Evolutionary conservation across 1,140 invertebrate species (phyloP), one percentile per base, ranked within the genome.

Genomic region (Bombus waltoni): DNA sequence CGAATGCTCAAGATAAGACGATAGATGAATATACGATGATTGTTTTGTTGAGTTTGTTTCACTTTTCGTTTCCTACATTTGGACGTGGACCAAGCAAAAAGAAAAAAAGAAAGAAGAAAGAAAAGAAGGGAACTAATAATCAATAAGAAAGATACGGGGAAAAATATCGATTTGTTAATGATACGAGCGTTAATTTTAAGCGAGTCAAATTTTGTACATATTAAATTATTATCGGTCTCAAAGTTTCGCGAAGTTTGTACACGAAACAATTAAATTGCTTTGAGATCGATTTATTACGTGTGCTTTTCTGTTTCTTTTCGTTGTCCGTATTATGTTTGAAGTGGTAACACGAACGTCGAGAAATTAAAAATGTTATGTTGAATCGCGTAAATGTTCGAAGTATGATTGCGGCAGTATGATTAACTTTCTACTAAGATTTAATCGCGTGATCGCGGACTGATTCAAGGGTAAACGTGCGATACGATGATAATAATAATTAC

Each of bases 181-280:
- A 66, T 62, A n/a, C 74, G 71, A 84, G 78, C 76, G 59, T 92
- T 92, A 92, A 92, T 91, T 88, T 93, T 92, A 91, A 92, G 89
- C 47, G 73, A 86, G 89, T 88, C 75, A 38, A 91, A 93, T 91
- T 89, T 85, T 93, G 93, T 93, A 93, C 77, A 93, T 92, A 91
- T 85, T 93, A 92, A 93, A 93, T 92, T 93, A 92, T 92, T 92
- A 32, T 88, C 85, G 79, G n/a, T 87, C 87, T 88, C 90, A 42
- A 87, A 81, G 74, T 66, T 62, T 76, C 87, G 77, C 65, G 42
- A 83, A 44, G 84, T 86, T 86, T 82, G 57, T 44, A 8, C 5
- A 42, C 42, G 44, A 9, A 76, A 73, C 80, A 87, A 90, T 83
- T 88, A 71, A 59, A 70, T 80, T 82, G 15, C 78, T 89, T 88